Evolutionary conservation across 2,797 vertebrate species (phyloP).

Genomic region (Notamacropus eugenii): DNA sequence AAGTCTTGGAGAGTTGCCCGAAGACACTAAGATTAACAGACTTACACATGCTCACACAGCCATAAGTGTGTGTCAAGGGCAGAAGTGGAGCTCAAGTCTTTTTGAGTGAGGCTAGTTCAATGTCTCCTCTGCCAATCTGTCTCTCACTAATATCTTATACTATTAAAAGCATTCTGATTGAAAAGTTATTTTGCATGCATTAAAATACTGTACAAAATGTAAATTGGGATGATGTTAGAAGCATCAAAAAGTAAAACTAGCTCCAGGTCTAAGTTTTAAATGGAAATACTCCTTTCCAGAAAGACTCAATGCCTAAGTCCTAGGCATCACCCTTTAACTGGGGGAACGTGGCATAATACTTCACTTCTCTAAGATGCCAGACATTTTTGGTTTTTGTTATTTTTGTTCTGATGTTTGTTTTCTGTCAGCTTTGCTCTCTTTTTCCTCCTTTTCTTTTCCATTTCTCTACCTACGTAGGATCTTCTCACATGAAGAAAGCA

Average conservation of each 20-base stretch:
- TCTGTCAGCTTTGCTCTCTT: not conserved
- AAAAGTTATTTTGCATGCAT: not conserved
- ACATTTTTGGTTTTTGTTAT: not conserved
- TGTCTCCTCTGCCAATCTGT: not conserved
- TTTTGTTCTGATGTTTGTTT: no score
- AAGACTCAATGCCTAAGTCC: not conserved
- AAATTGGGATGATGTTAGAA: not conserved
- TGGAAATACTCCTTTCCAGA: not conserved
- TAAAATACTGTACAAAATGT: not conserved
- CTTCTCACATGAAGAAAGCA: not conserved
- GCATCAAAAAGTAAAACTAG: not conserved
- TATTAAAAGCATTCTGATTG: not conserved
- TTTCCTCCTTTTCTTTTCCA: not conserved
- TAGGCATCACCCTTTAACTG: not conserved
- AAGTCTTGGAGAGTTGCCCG: not conserved
- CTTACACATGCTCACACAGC: not conserved
- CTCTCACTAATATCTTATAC: not conserved
- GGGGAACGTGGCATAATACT: not conserved
- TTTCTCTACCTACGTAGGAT: not conserved
- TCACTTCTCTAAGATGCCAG: not conserved
- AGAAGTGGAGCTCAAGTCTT: not conserved
- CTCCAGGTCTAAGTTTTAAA: not conserved
- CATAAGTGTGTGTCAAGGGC: not conserved
- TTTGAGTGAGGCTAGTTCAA: not conserved
- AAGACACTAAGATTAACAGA: not conserved